These are phyloP conservation scores for Haemorhous mexicanus DNA, from an alignment of 2,113 vertebrate species.

Conservation along the genomic window DNA sequence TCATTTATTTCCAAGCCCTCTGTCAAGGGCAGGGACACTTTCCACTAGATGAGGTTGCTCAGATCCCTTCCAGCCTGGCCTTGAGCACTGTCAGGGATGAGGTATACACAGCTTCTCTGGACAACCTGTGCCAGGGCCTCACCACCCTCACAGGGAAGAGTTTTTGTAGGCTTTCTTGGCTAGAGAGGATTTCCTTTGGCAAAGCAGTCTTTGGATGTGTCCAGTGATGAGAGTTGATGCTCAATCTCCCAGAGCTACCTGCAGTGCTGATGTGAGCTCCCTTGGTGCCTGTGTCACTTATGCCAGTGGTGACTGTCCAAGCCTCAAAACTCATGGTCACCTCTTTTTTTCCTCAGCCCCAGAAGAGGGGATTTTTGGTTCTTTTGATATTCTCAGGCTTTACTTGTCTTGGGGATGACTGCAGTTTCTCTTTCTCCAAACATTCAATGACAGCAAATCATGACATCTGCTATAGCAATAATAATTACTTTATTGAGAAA, in stretches of 20 bases:
- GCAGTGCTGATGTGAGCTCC: background rate
- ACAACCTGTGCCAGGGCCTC: background rate
- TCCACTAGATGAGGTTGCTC: background rate
- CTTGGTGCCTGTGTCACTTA: background rate
- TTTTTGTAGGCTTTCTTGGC: background rate
- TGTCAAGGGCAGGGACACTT: background rate
- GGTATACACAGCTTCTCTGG: background rate
- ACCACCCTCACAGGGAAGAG: background rate
- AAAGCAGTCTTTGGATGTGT: background rate
- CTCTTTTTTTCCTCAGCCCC: background rate
- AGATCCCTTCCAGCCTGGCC: background rate
- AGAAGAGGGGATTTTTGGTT: background rate
- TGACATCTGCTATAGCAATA: background rate
- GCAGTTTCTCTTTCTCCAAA: background rate
- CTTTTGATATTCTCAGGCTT: background rate
- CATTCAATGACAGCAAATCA: background rate
- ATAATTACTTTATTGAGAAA: background rate
- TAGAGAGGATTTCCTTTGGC: background rate
- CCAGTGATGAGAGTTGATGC: background rate
- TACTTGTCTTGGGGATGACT: background rate
- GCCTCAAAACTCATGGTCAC: background rate
- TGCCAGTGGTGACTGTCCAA: background rate
- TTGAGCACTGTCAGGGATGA: background rate
- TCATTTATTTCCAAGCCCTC: background rate
- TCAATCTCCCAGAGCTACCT: background rate